These are phyloP conservation scores for Scarus forsteni DNA, from an alignment of 2,797 vertebrate species.

Conservation along the genomic window DNA sequence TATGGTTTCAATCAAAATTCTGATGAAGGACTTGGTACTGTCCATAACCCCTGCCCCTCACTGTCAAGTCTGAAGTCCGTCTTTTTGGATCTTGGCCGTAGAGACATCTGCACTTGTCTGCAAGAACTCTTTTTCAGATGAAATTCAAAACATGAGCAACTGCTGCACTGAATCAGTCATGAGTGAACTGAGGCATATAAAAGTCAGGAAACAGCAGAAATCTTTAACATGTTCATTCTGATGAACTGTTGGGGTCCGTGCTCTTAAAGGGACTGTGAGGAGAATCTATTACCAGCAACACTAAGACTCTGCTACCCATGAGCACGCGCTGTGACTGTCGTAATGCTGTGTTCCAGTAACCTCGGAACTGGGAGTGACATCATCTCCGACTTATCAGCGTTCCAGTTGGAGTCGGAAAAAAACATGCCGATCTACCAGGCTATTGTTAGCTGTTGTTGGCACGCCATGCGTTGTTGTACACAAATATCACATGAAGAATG, in stretches of 20 bases:
- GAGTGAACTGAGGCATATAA: slow-evolving; percentile 4
- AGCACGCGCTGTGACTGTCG: too few relatives aligned
- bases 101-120: slow-evolving; percentile 39
- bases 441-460: too few relatives aligned
- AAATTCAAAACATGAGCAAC: slow-evolving; percentile 27
- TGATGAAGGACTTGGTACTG: slow-evolving; percentile 75
- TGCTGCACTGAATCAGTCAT: slow-evolving; percentile 1
- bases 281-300: too few relatives aligned
- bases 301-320: too few relatives aligned
- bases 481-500: too few relatives aligned
- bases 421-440: too few relatives aligned
- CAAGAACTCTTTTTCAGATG: slow-evolving; percentile 39
- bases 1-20: slow-evolving; percentile 76
- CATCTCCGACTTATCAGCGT: too few relatives aligned
- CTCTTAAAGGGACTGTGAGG: too few relatives aligned
- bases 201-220: slow-evolving; percentile 7
- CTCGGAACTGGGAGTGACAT: too few relatives aligned
- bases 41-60: slow-evolving; percentile 61
- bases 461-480: too few relatives aligned
- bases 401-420: too few relatives aligned
- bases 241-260: not conserved
- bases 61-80: slow-evolving; percentile 70
- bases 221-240: not conserved
- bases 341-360: too few relatives aligned
- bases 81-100: slow-evolving; percentile 41